These are phyloP conservation scores for Plebejus argus DNA, from an alignment of 2,888 invertebrate species.

Conservation along the genomic window DNA sequence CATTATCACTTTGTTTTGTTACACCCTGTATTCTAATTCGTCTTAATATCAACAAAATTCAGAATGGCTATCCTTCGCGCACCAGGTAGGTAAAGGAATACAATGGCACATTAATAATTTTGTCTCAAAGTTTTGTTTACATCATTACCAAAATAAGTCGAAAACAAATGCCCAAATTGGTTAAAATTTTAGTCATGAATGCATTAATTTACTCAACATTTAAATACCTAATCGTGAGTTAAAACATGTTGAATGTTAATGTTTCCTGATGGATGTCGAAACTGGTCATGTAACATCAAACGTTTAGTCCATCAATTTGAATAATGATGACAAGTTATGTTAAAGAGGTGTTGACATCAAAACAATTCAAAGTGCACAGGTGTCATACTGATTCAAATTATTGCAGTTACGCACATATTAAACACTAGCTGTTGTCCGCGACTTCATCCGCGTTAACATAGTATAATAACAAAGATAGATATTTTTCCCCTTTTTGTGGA, in stretches of 20 bases:
- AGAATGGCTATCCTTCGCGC: too few species aligned
- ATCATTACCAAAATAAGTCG: background rate
- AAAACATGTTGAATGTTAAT: background rate
- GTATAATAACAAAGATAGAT: too few species aligned
- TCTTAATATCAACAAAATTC: too few species aligned
- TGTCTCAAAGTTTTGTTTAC: too few species aligned
- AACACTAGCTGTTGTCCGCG: too few species aligned
- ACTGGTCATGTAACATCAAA: background rate
- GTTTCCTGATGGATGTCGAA: conserved; percentile 8
- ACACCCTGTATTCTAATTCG: too few species aligned
- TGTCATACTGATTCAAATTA: background rate
- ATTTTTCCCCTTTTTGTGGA: too few species aligned
- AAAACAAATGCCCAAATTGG: background rate
- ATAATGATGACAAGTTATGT: background rate
- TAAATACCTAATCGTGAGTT: background rate
- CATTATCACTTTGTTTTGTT: too few species aligned
- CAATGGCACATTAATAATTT: too few species aligned
- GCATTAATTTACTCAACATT: background rate
- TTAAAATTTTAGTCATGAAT: background rate
- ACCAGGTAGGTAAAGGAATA: too few species aligned
- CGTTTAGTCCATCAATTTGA: background rate
- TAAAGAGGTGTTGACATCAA: background rate
- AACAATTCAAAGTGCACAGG: conserved; percentile 11
- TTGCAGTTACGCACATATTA: background rate
- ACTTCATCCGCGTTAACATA: too few species aligned